Conservation (phyloP, 2,113 vertebrate genomes). For the Odobenus rosmarus region DNA sequence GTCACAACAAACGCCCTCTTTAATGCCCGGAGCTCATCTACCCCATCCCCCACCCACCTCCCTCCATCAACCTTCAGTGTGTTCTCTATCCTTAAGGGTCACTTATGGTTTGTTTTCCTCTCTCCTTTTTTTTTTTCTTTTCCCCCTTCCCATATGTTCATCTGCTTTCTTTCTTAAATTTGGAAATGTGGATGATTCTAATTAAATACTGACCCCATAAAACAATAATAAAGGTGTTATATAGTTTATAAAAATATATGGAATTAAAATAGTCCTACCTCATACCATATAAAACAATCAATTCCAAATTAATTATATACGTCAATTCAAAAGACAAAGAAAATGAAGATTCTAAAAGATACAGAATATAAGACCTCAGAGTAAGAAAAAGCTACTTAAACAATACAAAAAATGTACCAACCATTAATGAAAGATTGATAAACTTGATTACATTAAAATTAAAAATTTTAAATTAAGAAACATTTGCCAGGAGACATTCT, state of each 20-base stretch:
- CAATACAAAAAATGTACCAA: neutral
- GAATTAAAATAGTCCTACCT: neutral
- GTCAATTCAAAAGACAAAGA: neutral
- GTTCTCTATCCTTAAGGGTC: neutral
- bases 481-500: neutral
- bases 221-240: neutral
- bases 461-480: neutral
- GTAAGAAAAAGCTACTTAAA: neutral
- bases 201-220: neutral
- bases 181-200: neutral
- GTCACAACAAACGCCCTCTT: neutral
- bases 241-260: neutral
- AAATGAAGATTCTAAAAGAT: neutral
- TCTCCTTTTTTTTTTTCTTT: neutral
- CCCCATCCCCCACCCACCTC: neutral
- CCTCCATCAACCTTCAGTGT: neutral
- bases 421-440: neutral
- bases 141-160: neutral
- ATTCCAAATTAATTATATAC: neutral
- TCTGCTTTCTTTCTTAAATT: neutral
- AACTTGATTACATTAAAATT: constrained; percentile 2
- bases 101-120: neutral
- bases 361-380: neutral
- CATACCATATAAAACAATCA: neutral
- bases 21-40: neutral